These are phyloP conservation scores for Linepithema humile DNA, from an alignment of 1,140 invertebrate genomes.

Conservation along the genomic window DNA sequence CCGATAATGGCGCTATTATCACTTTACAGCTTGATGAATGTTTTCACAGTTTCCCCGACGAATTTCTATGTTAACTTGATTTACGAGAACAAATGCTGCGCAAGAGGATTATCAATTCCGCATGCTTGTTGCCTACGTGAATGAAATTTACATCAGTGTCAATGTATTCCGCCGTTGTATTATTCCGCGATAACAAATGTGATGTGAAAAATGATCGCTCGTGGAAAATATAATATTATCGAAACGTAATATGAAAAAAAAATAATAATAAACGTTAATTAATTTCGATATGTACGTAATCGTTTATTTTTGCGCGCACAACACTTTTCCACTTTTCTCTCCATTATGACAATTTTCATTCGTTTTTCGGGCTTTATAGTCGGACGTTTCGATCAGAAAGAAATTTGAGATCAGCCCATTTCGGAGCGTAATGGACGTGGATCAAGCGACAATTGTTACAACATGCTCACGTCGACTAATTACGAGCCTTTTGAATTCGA, in stretches of 20 bases:
- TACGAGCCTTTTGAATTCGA: constrained; percentile 62
- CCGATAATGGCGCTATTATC: constrained; percentile 34
- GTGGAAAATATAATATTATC: neutral
- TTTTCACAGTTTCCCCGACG: constrained; percentile 41
- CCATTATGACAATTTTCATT: constrained; percentile 6
- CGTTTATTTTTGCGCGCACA: neutral
- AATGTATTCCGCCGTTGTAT: neutral
- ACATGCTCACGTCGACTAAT: constrained; percentile 61
- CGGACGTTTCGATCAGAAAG: constrained; percentile 14
- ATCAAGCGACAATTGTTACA: constrained; percentile 54
- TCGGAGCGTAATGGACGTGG: neutral
- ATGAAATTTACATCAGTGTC: constrained; percentile 38
- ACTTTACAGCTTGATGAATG: constrained; percentile 35
- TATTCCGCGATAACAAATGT: neutral
- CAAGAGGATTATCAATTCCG: constrained; percentile 40
- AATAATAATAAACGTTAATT: neutral
- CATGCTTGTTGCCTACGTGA: constrained; percentile 6
- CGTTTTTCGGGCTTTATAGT: neutral
- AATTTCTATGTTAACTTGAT: constrained; percentile 49
- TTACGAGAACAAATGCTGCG: constrained; percentile 37
- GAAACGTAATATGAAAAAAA: neutral
- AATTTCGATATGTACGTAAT: neutral
- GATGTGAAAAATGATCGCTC: constrained; percentile 4
- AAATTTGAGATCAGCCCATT: constrained; percentile 27
- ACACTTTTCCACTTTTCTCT: neutral